These are phyloP conservation scores for Oreotrochilus melanogaster DNA, from an alignment of 2,113 vertebrate species.

Conservation along the genomic window DNA sequence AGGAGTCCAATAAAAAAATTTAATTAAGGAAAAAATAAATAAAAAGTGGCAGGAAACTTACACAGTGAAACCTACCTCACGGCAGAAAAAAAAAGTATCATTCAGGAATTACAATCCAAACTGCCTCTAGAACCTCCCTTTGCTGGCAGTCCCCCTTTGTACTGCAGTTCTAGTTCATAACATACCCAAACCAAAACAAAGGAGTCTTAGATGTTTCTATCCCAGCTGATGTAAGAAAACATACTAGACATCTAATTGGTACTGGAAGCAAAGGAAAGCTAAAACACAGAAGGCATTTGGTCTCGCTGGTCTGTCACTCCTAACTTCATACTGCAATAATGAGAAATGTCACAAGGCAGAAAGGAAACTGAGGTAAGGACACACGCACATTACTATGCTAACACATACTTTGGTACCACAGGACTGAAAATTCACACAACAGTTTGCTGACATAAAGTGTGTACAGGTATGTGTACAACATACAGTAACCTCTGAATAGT, in stretches of 20 bases:
- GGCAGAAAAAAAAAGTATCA: background rate
- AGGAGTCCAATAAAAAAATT: background rate
- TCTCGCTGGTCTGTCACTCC: background rate
- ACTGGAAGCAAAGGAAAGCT: background rate
- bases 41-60: background rate
- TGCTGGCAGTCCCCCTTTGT: background rate
- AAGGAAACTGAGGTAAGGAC: background rate
- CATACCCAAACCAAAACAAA: fast-evolving
- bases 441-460: background rate
- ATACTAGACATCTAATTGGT: background rate
- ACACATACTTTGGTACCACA: background rate
- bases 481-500: background rate
- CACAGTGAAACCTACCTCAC: background rate
- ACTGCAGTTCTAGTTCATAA: background rate
- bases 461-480: background rate
- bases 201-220: background rate
- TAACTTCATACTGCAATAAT: background rate
- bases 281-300: background rate
- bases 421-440: background rate
- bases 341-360: background rate
- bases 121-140: background rate
- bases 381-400: fast-evolving
- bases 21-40: background rate
- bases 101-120: background rate
- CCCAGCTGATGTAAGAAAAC: background rate